Percentiles rank a stretch among this genome's conserved stretches.
Evolutionary conservation across 53 echinoderm and acorn worm genomes (phyloP).

Genomic region (Holothuria leucospilota): DNA sequence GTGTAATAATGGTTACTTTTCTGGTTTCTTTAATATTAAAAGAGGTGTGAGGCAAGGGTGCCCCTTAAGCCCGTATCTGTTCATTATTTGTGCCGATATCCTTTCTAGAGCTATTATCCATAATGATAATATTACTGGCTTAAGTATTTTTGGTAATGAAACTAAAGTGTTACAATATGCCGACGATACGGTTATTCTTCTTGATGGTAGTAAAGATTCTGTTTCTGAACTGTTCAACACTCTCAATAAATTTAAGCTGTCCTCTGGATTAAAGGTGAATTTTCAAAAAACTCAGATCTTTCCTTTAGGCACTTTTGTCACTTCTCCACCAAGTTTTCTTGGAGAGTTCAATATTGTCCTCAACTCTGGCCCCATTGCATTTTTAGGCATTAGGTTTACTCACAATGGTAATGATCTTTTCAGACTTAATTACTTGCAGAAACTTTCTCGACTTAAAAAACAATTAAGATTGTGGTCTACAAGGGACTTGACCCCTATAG

Average conservation of each 20-base stretch:
- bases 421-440: too few species aligned
- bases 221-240: neutral
- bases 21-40: conserved; percentile 16
- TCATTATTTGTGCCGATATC: conserved; percentile 32
- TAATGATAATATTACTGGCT: conserved; percentile 26
- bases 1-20: conserved; percentile 48
- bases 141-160: neutral
- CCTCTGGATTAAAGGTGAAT: conserved; percentile 15
- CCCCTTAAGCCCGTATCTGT: conserved; percentile 39
- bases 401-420: conserved; percentile 26
- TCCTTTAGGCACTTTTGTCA: too few species aligned
- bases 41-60: neutral
- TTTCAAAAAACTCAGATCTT: too few species aligned
- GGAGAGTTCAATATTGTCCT: neutral
- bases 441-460: neutral
- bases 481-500: too few species aligned
- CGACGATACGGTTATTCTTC: too few species aligned
- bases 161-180: too few species aligned
- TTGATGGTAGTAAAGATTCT: conserved; percentile 31
- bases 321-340: neutral
- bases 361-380: neutral
- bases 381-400: neutral
- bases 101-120: conserved; percentile 17
- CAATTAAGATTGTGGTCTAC: too few species aligned
- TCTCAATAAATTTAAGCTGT: conserved; percentile 8